These are phyloP conservation scores for Ptilodon capucinus DNA, from an alignment of 2,888 invertebrate genomes.

Conservation along the genomic window DNA sequence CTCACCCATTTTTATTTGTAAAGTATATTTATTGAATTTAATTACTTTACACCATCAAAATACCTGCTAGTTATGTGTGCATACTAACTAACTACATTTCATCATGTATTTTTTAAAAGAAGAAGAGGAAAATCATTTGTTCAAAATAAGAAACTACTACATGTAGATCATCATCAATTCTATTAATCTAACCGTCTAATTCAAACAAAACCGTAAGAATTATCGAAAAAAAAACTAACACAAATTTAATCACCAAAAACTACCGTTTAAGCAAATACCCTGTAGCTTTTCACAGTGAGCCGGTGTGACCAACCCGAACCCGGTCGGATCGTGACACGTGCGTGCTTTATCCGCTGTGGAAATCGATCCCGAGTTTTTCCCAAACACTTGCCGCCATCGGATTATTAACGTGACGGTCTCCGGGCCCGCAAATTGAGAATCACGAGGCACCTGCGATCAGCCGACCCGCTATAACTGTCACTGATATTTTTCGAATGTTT, in stretches of 20 bases:
- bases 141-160: too few relatives aligned
- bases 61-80: too few relatives aligned
- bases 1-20: too few relatives aligned
- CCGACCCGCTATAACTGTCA: constrained; percentile 65
- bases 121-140: too few relatives aligned
- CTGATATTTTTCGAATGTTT: constrained; percentile 64
- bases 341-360: constrained; percentile 78
- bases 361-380: constrained; percentile 73
- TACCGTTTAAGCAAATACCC: constrained; percentile 47
- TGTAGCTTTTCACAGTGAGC: constrained; percentile 44
- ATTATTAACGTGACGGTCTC: constrained; percentile 64
- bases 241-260: constrained; percentile 11
- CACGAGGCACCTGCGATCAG: constrained; percentile 72
- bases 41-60: too few relatives aligned
- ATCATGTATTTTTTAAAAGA: too few relatives aligned
- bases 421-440: constrained; percentile 63
- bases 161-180: too few relatives aligned
- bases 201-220: constrained; percentile 27
- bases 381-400: constrained; percentile 68
- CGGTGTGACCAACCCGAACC: constrained; percentile 59
- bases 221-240: constrained; percentile 5
- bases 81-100: too few relatives aligned
- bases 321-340: constrained; percentile 64
- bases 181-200: constrained; percentile 1
- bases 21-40: too few relatives aligned